Conservation (phyloP, 2,888 invertebrate species). For the Tillus elongatus region DNA sequence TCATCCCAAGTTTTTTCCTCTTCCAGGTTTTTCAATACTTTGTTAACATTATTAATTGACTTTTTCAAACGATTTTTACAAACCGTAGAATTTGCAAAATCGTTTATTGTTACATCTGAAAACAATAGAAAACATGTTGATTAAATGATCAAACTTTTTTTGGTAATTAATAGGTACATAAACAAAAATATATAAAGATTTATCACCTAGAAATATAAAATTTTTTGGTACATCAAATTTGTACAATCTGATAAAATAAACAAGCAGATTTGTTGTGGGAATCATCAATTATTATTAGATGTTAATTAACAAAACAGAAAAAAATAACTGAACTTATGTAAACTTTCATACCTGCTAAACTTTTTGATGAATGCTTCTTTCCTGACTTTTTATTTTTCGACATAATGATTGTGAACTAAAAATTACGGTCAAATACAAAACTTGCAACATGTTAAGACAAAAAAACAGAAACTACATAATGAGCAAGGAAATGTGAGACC, state of each 20-base stretch:
- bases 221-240: too few relatives aligned
- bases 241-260: too few relatives aligned
- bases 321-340: too few relatives aligned
- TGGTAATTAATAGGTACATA: slow-evolving; percentile 1
- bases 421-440: slow-evolving; percentile 31
- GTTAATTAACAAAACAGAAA: too few relatives aligned
- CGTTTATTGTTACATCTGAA: slow-evolving; percentile 55
- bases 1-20: slow-evolving; percentile 45
- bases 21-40: slow-evolving; percentile 30
- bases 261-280: too few relatives aligned
- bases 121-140: background rate
- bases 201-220: too few relatives aligned
- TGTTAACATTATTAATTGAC: slow-evolving; percentile 30
- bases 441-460: slow-evolving; percentile 30
- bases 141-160: background rate
- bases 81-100: slow-evolving; percentile 51
- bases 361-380: slow-evolving; percentile 30
- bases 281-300: too few relatives aligned
- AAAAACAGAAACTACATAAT: slow-evolving; percentile 28
- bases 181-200: too few relatives aligned
- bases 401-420: slow-evolving; percentile 30
- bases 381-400: slow-evolving; percentile 33
- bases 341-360: slow-evolving; percentile 40
- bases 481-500: slow-evolving; percentile 28
- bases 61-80: slow-evolving; percentile 34